Evolutionary conservation across 2,797 vertebrate species (phyloP).

Genomic region (Rallus crepitans): DNA sequence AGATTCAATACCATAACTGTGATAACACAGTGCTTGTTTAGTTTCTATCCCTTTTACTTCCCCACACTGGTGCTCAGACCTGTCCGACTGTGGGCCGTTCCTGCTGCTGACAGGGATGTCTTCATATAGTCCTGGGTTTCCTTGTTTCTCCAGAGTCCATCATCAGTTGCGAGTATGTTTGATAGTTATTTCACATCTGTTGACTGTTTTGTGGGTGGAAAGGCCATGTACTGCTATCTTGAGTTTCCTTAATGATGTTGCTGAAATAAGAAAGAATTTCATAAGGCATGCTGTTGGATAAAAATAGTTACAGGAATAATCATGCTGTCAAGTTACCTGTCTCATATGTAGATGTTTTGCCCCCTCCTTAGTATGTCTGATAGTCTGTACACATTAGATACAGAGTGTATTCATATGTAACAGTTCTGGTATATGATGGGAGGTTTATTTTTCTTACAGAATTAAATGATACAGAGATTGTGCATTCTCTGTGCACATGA

Average conservation of each 20-base stretch:
- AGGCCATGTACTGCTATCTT: neutral
- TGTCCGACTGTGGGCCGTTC: neutral
- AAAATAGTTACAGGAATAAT: neutral
- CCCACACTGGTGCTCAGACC: neutral
- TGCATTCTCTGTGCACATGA: slow-evolving; percentile 20
- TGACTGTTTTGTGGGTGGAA: neutral
- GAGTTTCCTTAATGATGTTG: neutral
- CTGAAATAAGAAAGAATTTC: neutral
- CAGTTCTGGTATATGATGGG: neutral
- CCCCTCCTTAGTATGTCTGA: neutral
- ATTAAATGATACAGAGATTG: neutral
- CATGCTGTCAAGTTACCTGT: neutral
- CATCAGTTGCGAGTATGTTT: neutral
- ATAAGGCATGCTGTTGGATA: neutral
- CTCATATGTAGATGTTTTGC: neutral
- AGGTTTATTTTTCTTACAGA: slow-evolving; percentile 8
- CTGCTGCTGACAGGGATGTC: neutral
- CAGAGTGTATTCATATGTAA: slow-evolving; percentile 3
- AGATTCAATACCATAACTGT: neutral
- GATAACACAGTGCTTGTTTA: neutral
- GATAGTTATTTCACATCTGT: neutral
- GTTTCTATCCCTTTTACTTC: neutral
- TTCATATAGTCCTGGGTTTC: neutral
- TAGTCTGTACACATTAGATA: neutral
- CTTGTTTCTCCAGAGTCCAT: neutral